Percentiles rank a stretch among this genome's conserved stretches.
These are phyloP conservation scores for Dendronephthya gigantea DNA, from an alignment of 64 coral and sea anemone genomes.

Conservation along the genomic window DNA sequence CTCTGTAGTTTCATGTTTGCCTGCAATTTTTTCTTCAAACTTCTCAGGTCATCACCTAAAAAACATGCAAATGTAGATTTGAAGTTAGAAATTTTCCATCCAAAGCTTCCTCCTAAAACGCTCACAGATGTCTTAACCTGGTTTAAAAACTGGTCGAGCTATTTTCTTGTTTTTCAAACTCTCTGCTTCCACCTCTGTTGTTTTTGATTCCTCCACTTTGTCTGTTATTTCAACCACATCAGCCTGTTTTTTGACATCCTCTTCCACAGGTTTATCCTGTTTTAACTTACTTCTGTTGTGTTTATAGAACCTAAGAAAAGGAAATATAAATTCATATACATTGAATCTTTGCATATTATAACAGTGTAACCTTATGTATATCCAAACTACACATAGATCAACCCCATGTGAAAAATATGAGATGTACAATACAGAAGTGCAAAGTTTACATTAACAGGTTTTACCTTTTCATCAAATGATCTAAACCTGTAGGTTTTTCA, in stretches of 20 bases:
- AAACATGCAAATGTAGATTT: neutral
- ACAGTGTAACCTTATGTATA: too few species aligned
- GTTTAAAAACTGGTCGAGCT: neutral
- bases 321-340: neutral
- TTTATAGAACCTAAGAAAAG: neutral
- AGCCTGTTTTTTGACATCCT: neutral
- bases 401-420: neutral
- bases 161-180: neutral
- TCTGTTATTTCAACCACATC: neutral
- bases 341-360: too few species aligned
- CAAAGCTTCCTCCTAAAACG: neutral
- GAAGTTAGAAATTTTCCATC: neutral
- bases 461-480: neutral
- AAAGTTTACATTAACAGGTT: too few species aligned
- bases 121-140: neutral
- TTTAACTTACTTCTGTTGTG: neutral
- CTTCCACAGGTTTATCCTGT: neutral
- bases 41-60: conserved; percentile 50
- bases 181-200: neutral
- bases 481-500: neutral
- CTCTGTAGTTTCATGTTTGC: conserved; percentile 73
- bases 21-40: conserved; percentile 72
- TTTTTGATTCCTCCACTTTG: neutral
- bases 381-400: too few species aligned
- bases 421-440: too few species aligned